These are phyloP conservation scores for Mallotus villosus DNA, from an alignment of 2,797 vertebrate species.

Conservation along the genomic window DNA sequence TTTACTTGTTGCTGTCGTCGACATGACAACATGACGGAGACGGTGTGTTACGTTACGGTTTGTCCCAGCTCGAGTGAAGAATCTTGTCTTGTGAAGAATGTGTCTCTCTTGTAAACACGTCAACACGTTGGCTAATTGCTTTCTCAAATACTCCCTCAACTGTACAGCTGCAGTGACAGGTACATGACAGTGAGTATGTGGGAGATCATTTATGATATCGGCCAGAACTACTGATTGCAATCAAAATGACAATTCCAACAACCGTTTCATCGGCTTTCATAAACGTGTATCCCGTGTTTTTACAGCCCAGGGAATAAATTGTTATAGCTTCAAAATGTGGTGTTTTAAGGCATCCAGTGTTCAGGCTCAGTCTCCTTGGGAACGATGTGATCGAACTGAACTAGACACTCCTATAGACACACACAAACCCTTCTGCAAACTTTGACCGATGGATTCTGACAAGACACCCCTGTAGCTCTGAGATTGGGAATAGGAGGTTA, in stretches of 20 bases:
- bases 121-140: background rate
- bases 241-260: background rate
- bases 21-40: background rate
- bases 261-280: background rate
- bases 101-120: background rate
- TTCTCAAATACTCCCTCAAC: slow-evolving; percentile 5
- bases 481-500: slow-evolving; percentile 28
- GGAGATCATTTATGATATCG: background rate
- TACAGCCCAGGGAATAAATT: background rate
- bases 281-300: background rate
- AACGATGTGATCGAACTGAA: background rate
- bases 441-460: slow-evolving; percentile 20
- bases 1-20: background rate
- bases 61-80: background rate
- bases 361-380: background rate
- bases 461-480: slow-evolving; percentile 17
- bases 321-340: background rate
- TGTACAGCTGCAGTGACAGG: background rate
- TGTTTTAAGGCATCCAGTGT: background rate
- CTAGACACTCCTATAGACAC: background rate
- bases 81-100: too few species aligned
- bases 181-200: background rate
- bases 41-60: background rate
- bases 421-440: slow-evolving; percentile 1
- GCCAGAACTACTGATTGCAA: background rate